Evolutionary conservation across 2,888 invertebrate species (phyloP).

Genomic region (Lamproptera curius): DNA sequence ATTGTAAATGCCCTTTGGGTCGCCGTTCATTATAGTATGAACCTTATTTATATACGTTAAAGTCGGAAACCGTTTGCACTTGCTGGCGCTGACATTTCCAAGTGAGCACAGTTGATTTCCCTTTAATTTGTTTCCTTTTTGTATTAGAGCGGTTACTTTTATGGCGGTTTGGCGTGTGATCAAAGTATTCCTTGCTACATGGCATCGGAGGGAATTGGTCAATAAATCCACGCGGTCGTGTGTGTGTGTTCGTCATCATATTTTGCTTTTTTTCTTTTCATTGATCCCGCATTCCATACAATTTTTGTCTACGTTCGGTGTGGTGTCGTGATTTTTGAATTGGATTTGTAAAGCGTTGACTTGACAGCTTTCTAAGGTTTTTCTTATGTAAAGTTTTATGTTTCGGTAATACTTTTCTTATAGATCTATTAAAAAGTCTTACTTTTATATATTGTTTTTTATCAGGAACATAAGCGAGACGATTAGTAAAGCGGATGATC

Average conservation of each 20-base stretch:
- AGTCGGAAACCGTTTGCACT: background rate
- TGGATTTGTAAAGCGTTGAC: too few species aligned
- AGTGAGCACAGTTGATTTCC: constrained; percentile 11
- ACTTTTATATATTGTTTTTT: too few species aligned
- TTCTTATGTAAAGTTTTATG: too few species aligned
- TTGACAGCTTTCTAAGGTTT: too few species aligned
- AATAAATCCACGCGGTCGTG: constrained; percentile 1
- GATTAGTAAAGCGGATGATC: too few species aligned
- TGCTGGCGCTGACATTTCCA: background rate
- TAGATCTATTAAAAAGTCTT: too few species aligned
- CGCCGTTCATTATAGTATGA: background rate
- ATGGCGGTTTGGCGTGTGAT: constrained; percentile 12
- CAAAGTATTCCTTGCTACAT: constrained; percentile 11
- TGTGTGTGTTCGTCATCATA: constrained; percentile 1
- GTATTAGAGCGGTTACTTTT: constrained; percentile 8
- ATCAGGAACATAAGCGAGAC: too few species aligned
- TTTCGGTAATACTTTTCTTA: too few species aligned
- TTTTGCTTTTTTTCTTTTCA: too few species aligned
- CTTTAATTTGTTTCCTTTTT: constrained; percentile 13
- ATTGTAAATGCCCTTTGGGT: constrained; percentile 4
- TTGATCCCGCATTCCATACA: too few species aligned
- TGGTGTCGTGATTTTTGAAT: background rate
- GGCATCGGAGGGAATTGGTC: constrained; percentile 3
- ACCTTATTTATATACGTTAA: background rate
- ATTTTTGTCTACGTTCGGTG: background rate